A percentile compares a stretch with the other conserved stretches of the same genome.
Conservation (phyloP, 92 coral and sea anemone genomes). For the Umimayanthus chanpuru region DNA sequence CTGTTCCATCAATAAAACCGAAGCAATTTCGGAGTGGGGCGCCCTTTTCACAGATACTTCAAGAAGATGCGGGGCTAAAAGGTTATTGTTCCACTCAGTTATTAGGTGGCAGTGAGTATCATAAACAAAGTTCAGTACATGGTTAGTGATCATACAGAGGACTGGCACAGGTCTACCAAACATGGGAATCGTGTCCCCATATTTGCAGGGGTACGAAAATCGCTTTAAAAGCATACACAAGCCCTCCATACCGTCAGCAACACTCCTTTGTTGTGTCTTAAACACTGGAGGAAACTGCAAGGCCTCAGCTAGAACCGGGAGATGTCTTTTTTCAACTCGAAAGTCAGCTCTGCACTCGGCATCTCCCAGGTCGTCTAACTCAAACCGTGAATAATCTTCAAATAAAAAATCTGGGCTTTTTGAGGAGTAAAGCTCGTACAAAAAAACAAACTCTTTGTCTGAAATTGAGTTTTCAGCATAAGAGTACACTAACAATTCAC, state of each 20-base stretch:
- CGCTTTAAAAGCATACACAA: slow-evolving; percentile 52
- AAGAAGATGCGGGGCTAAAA: not conserved
- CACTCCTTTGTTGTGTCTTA: slow-evolving; percentile 44
- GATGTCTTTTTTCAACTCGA: slow-evolving; percentile 55
- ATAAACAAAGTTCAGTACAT: not conserved
- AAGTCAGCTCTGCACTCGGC: slow-evolving; percentile 48
- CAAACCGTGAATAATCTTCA: slow-evolving; percentile 47
- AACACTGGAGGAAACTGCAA: slow-evolving; percentile 51
- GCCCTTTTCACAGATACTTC: not conserved
- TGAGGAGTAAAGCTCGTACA: slow-evolving; percentile 43
- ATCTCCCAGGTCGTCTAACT: slow-evolving; percentile 48
- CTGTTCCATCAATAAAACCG: not conserved
- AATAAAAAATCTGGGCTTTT: slow-evolving; percentile 44
- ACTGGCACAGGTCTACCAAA: slow-evolving; percentile 55
- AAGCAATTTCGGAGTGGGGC: not conserved
- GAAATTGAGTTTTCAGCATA: slow-evolving; percentile 24
- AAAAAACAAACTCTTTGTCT: slow-evolving; percentile 45
- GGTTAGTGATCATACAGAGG: not conserved
- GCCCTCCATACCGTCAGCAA: slow-evolving; percentile 55
- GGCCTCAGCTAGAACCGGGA: slow-evolving; percentile 53
- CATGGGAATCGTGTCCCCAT: slow-evolving; percentile 42
- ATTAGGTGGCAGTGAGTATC: not conserved
- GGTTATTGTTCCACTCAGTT: not conserved
- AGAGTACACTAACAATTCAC: not conserved
- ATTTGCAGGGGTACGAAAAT: slow-evolving; percentile 55